Evolutionary conservation across 2,113 vertebrate species (phyloP).

Genomic region (Ailuropoda melanoleuca): DNA sequence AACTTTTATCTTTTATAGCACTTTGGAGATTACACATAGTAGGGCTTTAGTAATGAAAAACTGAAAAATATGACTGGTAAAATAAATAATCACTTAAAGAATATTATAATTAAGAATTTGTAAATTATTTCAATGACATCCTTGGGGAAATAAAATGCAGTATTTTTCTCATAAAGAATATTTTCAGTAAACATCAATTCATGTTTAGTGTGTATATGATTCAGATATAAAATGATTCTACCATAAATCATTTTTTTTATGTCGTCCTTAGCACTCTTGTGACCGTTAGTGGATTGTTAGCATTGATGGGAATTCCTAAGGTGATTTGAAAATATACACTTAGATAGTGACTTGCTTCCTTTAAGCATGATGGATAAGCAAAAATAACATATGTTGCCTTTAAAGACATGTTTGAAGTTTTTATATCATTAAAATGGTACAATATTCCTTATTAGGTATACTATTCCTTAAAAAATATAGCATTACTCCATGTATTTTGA

Average conservation of each 20-base stretch:
- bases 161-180: neutral
- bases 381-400: neutral
- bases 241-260: neutral
- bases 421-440: neutral
- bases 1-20: neutral
- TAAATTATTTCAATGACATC: neutral
- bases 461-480: neutral
- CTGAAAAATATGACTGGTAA: neutral
- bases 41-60: neutral
- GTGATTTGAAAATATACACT: neutral
- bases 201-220: neutral
- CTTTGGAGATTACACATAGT: neutral
- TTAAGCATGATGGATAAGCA: conserved; percentile 5
- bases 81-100: neutral
- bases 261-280: neutral
- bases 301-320: neutral
- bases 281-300: neutral
- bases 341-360: neutral
- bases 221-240: neutral
- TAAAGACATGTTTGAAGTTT: neutral
- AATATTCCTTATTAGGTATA: neutral
- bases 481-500: neutral
- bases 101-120: neutral
- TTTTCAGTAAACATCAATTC: neutral
- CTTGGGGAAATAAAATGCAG: neutral